Evolutionary conservation across 2,113 vertebrate genomes (phyloP).

Genomic region (Malaclemys terrapin): DNA sequence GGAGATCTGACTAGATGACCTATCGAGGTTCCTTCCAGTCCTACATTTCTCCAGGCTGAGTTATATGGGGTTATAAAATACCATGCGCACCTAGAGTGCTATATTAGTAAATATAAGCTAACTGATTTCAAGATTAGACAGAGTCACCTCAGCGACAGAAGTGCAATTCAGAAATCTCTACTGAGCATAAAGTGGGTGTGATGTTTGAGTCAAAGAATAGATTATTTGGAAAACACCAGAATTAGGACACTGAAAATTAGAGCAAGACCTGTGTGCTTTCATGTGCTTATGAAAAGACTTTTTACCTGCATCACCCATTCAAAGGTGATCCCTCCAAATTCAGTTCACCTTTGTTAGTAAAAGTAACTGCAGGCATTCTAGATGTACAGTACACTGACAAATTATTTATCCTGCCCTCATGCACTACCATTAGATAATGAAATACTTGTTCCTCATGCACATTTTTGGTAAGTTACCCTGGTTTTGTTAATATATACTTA

Average conservation of each 20-base stretch:
- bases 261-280: background rate
- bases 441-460: background rate
- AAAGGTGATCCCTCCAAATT: background rate
- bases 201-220: background rate
- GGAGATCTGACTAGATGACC: background rate
- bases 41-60: background rate
- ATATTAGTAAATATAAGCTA: background rate
- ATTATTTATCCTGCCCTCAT: background rate
- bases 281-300: background rate
- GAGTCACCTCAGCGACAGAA: background rate
- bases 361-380: too few species aligned
- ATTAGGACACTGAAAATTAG: background rate
- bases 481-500: background rate
- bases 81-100: background rate
- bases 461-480: background rate
- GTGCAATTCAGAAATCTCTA: background rate
- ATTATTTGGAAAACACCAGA: background rate
- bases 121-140: background rate
- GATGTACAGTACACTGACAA: background rate
- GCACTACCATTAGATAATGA: too few species aligned
- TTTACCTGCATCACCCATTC: background rate
- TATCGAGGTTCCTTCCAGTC: background rate
- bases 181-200: background rate
- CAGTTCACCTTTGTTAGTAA: background rate
- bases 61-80: background rate